Percentiles rank a stretch among this genome's conserved stretches.
Conservation (phyloP, 2,888 invertebrate genomes). For the Parnassius mnemosyne region DNA sequence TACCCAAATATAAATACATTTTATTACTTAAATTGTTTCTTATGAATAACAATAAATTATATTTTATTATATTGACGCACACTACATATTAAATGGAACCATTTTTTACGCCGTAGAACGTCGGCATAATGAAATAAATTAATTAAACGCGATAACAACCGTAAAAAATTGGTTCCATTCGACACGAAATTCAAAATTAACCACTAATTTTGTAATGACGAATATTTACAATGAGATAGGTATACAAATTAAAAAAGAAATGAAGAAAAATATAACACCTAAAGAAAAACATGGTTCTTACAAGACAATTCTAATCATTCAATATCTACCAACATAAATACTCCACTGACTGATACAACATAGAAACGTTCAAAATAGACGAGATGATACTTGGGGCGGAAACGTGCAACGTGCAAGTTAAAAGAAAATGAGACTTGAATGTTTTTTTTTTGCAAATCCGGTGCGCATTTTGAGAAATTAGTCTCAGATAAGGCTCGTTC, state of each 20-base stretch:
- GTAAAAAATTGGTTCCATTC: too few species aligned
- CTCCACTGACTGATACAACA: not conserved
- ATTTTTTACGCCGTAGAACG: too few species aligned
- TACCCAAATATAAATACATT: not conserved
- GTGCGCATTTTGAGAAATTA: slow-evolving; percentile 57
- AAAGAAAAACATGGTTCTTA: too few species aligned
- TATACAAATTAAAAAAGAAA: not conserved
- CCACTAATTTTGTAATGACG: too few species aligned
- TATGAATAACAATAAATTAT: too few species aligned
- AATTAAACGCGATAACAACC: too few species aligned
- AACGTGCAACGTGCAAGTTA: slow-evolving; percentile 1
- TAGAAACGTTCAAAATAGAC: not conserved
- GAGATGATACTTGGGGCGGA: slow-evolving; percentile 5
- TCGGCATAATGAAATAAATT: too few species aligned
- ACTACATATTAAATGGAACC: too few species aligned
- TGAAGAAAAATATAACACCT: too few species aligned
- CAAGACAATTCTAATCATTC: not conserved
- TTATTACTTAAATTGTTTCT: too few species aligned
- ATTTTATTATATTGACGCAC: too few species aligned
- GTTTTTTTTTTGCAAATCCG: slow-evolving; percentile 47
- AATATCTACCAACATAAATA: not conserved
- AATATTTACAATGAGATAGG: not conserved
- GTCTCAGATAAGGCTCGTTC: slow-evolving; percentile 53
- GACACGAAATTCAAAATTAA: too few species aligned
- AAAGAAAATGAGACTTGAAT: slow-evolving; percentile 1